phyloP scores from a whole-genome alignment of 2,888 invertebrate species.

The Dryococelus australis region DNA sequence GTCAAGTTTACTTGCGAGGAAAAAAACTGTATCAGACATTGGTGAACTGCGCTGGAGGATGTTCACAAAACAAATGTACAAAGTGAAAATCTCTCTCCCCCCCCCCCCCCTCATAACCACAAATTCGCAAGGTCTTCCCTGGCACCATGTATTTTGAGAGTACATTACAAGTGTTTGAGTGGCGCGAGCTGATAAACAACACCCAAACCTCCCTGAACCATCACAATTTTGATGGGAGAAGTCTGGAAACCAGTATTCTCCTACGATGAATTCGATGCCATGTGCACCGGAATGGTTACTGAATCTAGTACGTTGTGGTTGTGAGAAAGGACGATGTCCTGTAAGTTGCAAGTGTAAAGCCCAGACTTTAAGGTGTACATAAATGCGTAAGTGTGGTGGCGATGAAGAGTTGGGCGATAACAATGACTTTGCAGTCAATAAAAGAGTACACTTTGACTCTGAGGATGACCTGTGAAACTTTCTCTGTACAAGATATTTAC shows the following conservation, averaged over 20 bases:
- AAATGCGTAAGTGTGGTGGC: conserved; percentile 20
- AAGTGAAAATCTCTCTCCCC: conserved; percentile 24
- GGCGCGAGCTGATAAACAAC: neutral
- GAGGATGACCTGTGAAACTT: too few species aligned
- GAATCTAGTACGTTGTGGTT: too few species aligned
- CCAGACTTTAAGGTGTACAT: neutral
- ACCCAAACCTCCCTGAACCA: neutral
- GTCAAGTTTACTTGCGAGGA: conserved; percentile 1
- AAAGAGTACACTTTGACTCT: too few species aligned
- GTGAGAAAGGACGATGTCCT: neutral
- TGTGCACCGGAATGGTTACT: too few species aligned
- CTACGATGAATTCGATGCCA: too few species aligned
- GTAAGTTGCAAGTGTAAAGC: neutral
- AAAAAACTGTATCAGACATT: neutral
- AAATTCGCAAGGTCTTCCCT: neutral
- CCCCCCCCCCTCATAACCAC: too few species aligned
- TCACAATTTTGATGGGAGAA: conserved; percentile 5
- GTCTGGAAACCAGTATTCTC: too few species aligned
- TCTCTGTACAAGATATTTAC: too few species aligned
- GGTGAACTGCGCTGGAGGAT: neutral
- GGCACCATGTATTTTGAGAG: neutral
- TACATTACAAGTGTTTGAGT: neutral
- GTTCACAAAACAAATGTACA: neutral
- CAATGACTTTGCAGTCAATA: too few species aligned
- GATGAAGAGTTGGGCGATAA: neutral